Conservation (phyloP, 2,113 vertebrate genomes). For the Phocoena phocoena region DNA sequence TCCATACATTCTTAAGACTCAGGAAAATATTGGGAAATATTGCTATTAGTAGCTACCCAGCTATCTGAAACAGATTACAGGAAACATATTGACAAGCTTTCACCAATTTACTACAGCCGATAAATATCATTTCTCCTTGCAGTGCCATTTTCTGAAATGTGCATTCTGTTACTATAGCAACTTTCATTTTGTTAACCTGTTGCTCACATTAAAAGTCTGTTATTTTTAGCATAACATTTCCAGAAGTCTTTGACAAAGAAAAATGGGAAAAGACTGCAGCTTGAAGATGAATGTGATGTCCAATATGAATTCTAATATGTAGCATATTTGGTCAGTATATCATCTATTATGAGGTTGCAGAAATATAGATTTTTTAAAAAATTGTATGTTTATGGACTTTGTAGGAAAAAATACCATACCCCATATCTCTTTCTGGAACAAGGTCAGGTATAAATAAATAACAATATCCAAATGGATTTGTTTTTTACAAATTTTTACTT, state of each 20-base stretch:
- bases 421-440: background rate
- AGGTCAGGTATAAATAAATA: slow-evolving; percentile 34
- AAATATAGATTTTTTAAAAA: slow-evolving; percentile 16
- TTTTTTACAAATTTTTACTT: slow-evolving; percentile 64
- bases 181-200: slow-evolving; percentile 83
- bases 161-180: slow-evolving; percentile 85
- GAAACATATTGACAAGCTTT: slow-evolving; percentile 59
- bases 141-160: slow-evolving; percentile 75
- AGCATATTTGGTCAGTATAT: slow-evolving; percentile 67
- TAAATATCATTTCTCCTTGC: slow-evolving; percentile 76
- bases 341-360: slow-evolving; percentile 64
- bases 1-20: slow-evolving; percentile 49
- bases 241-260: slow-evolving; percentile 75
- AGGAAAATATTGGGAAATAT: slow-evolving; percentile 35
- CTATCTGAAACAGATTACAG: background rate
- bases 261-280: slow-evolving; percentile 68
- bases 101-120: slow-evolving; percentile 48
- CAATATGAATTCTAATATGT: slow-evolving; percentile 66
- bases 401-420: background rate
- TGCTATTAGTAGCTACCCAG: background rate
- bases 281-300: slow-evolving; percentile 76
- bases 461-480: slow-evolving; percentile 65
- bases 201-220: slow-evolving; percentile 79
- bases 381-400: slow-evolving; percentile 21
- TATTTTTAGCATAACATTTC: slow-evolving; percentile 75